Evolutionary conservation across 2,113 vertebrate species (phyloP).

Genomic region (Rhea pennata): DNA sequence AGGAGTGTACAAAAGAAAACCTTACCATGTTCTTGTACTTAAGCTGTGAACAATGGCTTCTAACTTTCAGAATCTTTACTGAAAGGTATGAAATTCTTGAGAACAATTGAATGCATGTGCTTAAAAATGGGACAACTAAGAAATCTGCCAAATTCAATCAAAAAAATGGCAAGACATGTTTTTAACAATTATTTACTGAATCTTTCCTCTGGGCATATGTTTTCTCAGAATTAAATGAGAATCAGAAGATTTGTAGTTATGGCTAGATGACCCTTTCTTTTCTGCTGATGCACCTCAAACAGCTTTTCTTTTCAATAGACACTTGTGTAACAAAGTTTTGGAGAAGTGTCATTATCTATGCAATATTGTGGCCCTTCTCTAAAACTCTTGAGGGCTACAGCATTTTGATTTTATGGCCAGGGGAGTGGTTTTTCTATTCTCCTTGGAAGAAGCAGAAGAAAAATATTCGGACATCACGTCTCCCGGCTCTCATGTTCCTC

Average conservation of each 20-base stretch:
- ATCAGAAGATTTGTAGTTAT: not conserved
- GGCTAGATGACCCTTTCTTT: not conserved
- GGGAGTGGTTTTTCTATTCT: not conserved
- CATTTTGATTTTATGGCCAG: not conserved
- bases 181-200: not conserved
- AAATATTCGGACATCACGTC: not conserved
- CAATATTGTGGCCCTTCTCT: not conserved
- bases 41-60: not conserved
- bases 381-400: not conserved
- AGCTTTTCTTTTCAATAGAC: not conserved
- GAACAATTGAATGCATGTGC: not conserved
- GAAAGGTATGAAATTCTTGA: not conserved
- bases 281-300: not conserved
- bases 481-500: not conserved
- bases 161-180: not conserved
- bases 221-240: not conserved
- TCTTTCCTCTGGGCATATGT: not conserved
- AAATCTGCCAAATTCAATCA: not conserved
- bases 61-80: not conserved
- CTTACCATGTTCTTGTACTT: not conserved
- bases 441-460: not conserved
- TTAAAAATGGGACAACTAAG: accelerated
- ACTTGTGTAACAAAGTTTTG: not conserved
- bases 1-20: not conserved
- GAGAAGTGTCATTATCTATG: not conserved